Evolutionary conservation across 2,113 vertebrate species (phyloP), one percentile per base, ranked within the genome.

Genomic region (Rhinogobius similis): DNA sequence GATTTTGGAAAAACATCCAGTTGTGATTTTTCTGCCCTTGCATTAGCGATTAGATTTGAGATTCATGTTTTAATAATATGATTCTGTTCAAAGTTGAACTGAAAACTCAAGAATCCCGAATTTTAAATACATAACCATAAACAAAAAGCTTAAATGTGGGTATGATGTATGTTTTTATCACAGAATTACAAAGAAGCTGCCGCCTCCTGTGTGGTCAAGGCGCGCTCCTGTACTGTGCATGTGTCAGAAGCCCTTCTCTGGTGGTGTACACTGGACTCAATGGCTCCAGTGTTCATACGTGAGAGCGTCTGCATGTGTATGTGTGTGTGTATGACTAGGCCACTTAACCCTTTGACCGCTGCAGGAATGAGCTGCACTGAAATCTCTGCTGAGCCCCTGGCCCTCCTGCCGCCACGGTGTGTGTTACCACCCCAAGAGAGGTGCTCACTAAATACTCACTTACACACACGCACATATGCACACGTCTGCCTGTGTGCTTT

Each of bases 331-430:
- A 74, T 85, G 88, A 78, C 81, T 86, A 77, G 55, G 68, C 78
- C 90, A 90, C 92, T 91, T 91, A 90, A 91, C 90, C 90, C 80
- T 69, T 73, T 89, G 90, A 90, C 90, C 89, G 76, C 68, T 81
- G 68, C 82, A 68, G 87, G 82, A 89, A 87, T 86, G 86, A 87
- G 78, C 83, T 76, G 75, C 81, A 84, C 79, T 74, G 85, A 86
- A 85, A 85, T 79, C 48, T 68, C 74, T 67, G 18, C 79, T 58
- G 67, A 85, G 77, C 79, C 73, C 23, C 59, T 68, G 59, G n/a
- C 52, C 61, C 63, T 65, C 62, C 67, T 82, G 72, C 73, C 53
- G 10, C 53, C 21, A 38, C 1, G 88, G 90, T 91, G 87, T 90
- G 74, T 72, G 77, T 91, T 91, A 90, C 90, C 79, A 75, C 83